Base-by-base conservation (phyloP, 2,113 vertebrate species). In the Dissostichus mawsoni region DNA sequence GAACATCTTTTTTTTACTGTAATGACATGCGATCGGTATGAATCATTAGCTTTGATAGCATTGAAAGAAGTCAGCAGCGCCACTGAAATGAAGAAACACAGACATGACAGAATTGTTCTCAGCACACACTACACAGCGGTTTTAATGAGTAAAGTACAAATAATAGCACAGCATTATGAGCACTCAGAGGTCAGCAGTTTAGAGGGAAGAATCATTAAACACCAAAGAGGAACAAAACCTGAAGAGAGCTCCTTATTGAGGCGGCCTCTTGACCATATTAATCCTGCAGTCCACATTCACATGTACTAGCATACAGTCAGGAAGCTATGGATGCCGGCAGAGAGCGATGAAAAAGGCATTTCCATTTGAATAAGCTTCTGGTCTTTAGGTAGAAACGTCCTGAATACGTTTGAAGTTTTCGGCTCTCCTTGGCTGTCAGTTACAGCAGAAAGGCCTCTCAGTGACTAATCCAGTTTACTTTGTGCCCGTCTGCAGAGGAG, bases 381-480 rank as follows among this genome's bases (percentile, higher is more conserved):
- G 45, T 88, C 67, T 88, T 84, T 81, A 85, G 82, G 81, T 76
- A 71, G 74, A 82, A 76, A 87, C 23, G 33, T 81, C 7, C 74
- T 86, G 82, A 88, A 86, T 88, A 82, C 20, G 74, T 87, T 90
- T 92, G 89, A 92, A 89, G 88, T 81, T 78, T 64, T 47, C 66
- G 68, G 84, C 51, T 76, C 82, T 87, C 80, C 87, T 84, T 74
- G 79, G 77, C 73, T 89, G 88, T 90, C 87, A 85, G 82, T 87
- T 79, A 79, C 65, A n/a, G 25, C 69, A 84, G 83, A 90, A 91
- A 90, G 74, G 81, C 84, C 82, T 83, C 87, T 84, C 81, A 76
- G 45, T 82, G 83, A 86, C 84, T 90, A 91, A 92, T 93, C 84
- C 88, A 90, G 91, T 92, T 92, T 90, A 91, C 88, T 90, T 86